Evolutionary conservation across 2,113 vertebrate genomes (phyloP).

Genomic region (Ammodytes marinus): DNA sequence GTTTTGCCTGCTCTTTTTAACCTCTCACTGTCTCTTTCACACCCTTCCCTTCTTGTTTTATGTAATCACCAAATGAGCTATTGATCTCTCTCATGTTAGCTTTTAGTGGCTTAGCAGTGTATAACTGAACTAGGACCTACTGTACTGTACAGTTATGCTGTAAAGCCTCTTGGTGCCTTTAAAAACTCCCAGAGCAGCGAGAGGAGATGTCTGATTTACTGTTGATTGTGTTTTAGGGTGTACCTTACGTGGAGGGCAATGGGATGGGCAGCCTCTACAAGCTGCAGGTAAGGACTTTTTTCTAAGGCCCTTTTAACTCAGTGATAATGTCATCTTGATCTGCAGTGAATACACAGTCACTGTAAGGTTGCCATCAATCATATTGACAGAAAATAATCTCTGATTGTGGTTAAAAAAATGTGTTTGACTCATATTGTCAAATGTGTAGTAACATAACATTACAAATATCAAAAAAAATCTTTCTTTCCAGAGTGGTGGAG

Average conservation of each 20-base stretch:
- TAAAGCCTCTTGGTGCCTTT: slow-evolving; percentile 20
- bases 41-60: slow-evolving; percentile 22
- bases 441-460: slow-evolving; percentile 43
- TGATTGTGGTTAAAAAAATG: slow-evolving; percentile 33
- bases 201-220: slow-evolving; percentile 45
- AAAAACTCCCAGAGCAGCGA: slow-evolving; percentile 27
- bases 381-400: slow-evolving; percentile 5
- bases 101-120: slow-evolving; percentile 70
- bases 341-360: slow-evolving; percentile 8
- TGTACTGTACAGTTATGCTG: slow-evolving; percentile 54
- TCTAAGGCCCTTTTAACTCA: slow-evolving; percentile 6
- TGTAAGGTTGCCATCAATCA: slow-evolving; percentile 22
- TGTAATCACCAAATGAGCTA: slow-evolving; percentile 71
- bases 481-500: slow-evolving; percentile 88
- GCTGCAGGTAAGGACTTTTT: slow-evolving; percentile 90
- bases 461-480: slow-evolving; percentile 27
- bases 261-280: slow-evolving; percentile 99
- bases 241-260: slow-evolving; percentile 89
- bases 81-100: slow-evolving; percentile 71
- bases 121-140: slow-evolving; percentile 47
- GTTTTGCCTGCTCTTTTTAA: slow-evolving; percentile 22
- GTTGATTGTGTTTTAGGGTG: slow-evolving; percentile 84
- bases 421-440: slow-evolving; percentile 54
- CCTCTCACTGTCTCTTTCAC: slow-evolving; percentile 27
- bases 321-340: slow-evolving; percentile 30